phyloP scores from a whole-genome alignment of 1,140 invertebrate genomes.

The Anastrepha ludens region DNA sequence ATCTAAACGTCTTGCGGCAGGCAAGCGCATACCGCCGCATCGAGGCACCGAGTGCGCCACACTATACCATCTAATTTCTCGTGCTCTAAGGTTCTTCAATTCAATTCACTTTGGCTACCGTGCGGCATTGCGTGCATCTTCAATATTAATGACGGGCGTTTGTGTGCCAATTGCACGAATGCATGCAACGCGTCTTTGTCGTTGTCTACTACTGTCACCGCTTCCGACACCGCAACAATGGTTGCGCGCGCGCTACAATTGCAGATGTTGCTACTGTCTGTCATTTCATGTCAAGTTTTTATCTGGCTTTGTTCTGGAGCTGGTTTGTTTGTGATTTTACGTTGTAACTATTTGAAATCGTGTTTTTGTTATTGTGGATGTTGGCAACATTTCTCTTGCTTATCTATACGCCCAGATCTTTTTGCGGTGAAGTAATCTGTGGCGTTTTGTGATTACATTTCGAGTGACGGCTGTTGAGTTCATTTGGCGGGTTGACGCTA shows the following conservation, averaged over 20 bases:
- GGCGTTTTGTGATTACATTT: conserved; percentile 28
- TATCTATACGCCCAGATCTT: background rate
- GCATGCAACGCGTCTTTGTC: conserved; percentile 59
- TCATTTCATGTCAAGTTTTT: conserved; percentile 61
- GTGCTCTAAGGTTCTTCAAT: background rate
- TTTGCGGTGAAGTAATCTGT: background rate
- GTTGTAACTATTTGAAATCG: conserved; percentile 30
- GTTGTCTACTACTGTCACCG: conserved; percentile 56
- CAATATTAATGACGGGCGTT: conserved; percentile 54
- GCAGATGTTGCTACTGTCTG: conserved; percentile 58
- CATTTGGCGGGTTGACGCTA: background rate
- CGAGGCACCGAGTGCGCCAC: background rate
- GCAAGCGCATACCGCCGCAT: background rate
- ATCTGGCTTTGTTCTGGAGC: conserved; percentile 47
- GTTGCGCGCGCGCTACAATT: background rate
- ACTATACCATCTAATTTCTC: background rate
- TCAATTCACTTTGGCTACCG: conserved; percentile 31
- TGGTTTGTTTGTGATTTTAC: conserved; percentile 38
- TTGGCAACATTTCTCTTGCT: conserved; percentile 25
- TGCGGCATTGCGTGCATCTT: conserved; percentile 20
- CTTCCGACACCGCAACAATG: conserved; percentile 56
- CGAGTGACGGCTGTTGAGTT: conserved; percentile 34
- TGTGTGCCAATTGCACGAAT: conserved; percentile 73
- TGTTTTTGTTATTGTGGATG: background rate
- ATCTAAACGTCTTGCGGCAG: background rate